Percentiles rank a stretch among this genome's conserved stretches.
phyloP scores from a whole-genome alignment of 2,888 invertebrate species.

The Torymus auratus region DNA sequence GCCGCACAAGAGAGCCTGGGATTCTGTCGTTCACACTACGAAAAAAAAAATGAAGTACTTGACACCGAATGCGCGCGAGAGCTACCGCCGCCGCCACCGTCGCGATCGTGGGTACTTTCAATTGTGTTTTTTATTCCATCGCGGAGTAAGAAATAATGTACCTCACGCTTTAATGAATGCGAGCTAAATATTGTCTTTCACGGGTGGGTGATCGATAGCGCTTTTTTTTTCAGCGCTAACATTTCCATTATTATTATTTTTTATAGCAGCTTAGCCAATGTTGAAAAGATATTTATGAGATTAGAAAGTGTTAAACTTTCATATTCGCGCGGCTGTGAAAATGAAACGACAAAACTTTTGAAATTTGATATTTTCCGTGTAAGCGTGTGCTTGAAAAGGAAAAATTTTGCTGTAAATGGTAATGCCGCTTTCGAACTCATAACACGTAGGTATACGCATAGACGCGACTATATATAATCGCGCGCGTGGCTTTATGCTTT shows the following conservation, averaged over 20 bases:
- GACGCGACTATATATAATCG: too few relatives aligned
- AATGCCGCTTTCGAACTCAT: constrained; percentile 44
- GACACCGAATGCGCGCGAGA: constrained; percentile 19
- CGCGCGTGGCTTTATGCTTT: constrained; percentile 11
- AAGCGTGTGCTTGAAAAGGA: constrained; percentile 10
- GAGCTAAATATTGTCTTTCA: constrained; percentile 4
- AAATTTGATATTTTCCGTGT: constrained; percentile 15
- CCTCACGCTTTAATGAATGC: constrained; percentile 8
- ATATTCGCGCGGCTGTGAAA: too few relatives aligned
- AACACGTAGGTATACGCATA: constrained; percentile 9
- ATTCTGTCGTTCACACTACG: constrained; percentile 38
- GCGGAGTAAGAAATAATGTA: too few relatives aligned
- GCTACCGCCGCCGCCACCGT: too few relatives aligned
- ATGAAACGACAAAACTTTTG: neutral
- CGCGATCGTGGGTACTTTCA: constrained; percentile 19
- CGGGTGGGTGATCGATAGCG: too few relatives aligned
- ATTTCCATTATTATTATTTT: too few relatives aligned
- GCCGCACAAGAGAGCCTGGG: neutral
- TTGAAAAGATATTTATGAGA: too few relatives aligned
- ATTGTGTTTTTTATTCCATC: constrained; percentile 12
- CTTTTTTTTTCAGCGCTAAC: too few relatives aligned
- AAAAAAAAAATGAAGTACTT: constrained; percentile 33
- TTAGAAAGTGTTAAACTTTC: too few relatives aligned
- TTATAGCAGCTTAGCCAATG: too few relatives aligned
- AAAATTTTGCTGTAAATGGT: constrained; percentile 16